phyloP scores from a whole-genome alignment of 2,888 invertebrate genomes.

The Ichneumoninae sp. region DNA sequence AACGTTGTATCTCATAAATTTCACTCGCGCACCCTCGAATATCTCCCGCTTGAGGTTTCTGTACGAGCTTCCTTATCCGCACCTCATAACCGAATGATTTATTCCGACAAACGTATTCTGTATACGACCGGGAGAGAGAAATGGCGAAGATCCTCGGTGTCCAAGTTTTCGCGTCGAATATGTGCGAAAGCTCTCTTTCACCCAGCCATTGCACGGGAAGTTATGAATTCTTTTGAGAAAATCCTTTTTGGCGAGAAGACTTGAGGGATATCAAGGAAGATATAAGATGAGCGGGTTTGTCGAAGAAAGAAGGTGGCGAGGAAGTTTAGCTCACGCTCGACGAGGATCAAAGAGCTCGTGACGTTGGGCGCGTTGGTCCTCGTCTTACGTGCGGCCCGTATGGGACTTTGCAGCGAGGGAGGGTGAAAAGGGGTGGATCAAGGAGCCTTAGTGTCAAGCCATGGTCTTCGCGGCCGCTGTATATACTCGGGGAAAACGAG shows the following conservation, averaged over 20 bases:
- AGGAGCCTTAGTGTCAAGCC: constrained; percentile 80
- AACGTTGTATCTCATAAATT: constrained; percentile 46
- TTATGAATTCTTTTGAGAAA: constrained; percentile 83
- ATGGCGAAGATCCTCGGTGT: not conserved
- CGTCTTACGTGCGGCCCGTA: constrained; percentile 10
- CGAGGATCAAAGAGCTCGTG: constrained; percentile 72
- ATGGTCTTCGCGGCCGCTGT: constrained; percentile 58
- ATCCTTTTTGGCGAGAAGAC: constrained; percentile 77
- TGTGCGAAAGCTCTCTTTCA: constrained; percentile 70
- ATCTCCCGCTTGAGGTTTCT: constrained; percentile 26
- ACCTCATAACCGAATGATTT: constrained; percentile 59
- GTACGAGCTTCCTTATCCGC: constrained; percentile 20
- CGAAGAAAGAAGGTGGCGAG: constrained; percentile 72
- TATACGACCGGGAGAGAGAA: constrained; percentile 27
- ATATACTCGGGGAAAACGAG: constrained; percentile 45
- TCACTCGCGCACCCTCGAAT: constrained; percentile 11
- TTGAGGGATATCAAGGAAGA: constrained; percentile 73
- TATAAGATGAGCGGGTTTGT: constrained; percentile 76
- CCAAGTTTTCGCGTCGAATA: constrained; percentile 52
- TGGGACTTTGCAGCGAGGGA: constrained; percentile 22
- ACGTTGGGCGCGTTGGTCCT: constrained; percentile 54
- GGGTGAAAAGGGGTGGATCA: constrained; percentile 80
- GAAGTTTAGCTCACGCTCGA: constrained; percentile 74
- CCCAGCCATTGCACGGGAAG: constrained; percentile 67
- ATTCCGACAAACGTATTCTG: constrained; percentile 50